Evolutionary conservation across 2,888 invertebrate genomes (phyloP).

Genomic region (Rhorus exstirpatorius): DNA sequence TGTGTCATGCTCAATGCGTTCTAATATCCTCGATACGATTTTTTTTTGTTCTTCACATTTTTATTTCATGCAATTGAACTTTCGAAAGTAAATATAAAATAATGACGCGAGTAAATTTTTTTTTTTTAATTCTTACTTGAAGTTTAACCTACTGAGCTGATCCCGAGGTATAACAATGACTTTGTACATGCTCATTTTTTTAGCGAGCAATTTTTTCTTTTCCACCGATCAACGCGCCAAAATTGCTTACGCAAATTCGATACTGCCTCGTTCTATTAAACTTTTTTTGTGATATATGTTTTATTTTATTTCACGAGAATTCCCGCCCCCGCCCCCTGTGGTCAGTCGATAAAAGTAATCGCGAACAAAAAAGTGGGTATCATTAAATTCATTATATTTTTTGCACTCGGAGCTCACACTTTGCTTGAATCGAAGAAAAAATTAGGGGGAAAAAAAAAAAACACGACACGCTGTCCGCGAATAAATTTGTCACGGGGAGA

Average conservation of each 20-base stretch:
- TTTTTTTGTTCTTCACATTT: neutral
- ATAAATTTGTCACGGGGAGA: constrained; percentile 9
- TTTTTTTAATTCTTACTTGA: constrained; percentile 82
- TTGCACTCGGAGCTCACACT: neutral
- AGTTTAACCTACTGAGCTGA: constrained; percentile 74
- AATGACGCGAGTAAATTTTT: too few relatives aligned
- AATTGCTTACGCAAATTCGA: constrained; percentile 24
- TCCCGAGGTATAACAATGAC: constrained; percentile 80
- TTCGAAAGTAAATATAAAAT: neutral
- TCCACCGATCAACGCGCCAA: constrained; percentile 30
- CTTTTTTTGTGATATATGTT: neutral
- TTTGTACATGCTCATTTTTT: constrained; percentile 79
- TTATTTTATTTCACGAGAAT: constrained; percentile 3
- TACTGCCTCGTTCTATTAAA: too few relatives aligned
- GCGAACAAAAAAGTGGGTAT: constrained; percentile 27
- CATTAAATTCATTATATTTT: constrained; percentile 38
- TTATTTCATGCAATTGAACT: neutral
- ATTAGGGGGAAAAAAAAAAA: constrained; percentile 2
- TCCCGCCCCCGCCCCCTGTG: too few relatives aligned
- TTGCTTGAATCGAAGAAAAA: neutral
- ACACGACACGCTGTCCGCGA: neutral
- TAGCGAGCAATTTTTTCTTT: constrained; percentile 7
- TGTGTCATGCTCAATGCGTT: too few relatives aligned
- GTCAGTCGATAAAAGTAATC: constrained; percentile 49
- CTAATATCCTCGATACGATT: neutral